phyloP scores from a whole-genome alignment of 2,797 vertebrate species.

The Enteromius afrohamiltoni region DNA sequence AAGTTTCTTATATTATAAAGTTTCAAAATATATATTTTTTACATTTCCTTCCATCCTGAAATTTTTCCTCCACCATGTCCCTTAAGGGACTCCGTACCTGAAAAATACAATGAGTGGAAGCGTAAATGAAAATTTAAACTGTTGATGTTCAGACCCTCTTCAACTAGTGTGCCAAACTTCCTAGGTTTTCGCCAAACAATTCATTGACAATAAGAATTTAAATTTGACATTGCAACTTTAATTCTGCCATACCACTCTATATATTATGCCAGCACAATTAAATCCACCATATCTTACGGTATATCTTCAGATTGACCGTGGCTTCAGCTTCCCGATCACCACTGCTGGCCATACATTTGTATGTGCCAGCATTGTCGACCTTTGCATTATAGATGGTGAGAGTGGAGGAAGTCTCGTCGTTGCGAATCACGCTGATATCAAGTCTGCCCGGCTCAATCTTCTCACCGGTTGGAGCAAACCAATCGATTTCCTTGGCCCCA shows the following conservation, averaged over 20 bases:
- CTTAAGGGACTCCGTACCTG: too few relatives aligned
- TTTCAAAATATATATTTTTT: too few relatives aligned
- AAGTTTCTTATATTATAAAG: too few relatives aligned
- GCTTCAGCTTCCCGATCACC: slow-evolving; percentile 88
- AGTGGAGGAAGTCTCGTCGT: slow-evolving; percentile 90
- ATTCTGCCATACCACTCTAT: not conserved
- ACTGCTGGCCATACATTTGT: slow-evolving; percentile 89
- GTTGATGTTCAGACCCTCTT: not conserved
- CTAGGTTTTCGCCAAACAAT: not conserved
- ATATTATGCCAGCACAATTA: not conserved
- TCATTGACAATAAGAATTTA: not conserved
- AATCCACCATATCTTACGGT: slow-evolving; percentile 82
- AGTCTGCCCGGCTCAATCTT: slow-evolving; percentile 87
- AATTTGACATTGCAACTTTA: not conserved
- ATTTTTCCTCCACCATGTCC: too few relatives aligned
- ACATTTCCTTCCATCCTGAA: too few relatives aligned
- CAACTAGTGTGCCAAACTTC: not conserved
- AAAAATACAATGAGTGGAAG: too few relatives aligned
- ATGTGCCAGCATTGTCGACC: slow-evolving; percentile 90
- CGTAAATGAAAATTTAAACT: too few relatives aligned
- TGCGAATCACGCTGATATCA: slow-evolving; percentile 88
- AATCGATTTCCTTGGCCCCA: slow-evolving; percentile 90
- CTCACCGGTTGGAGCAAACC: slow-evolving; percentile 92
- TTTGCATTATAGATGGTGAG: slow-evolving; percentile 95
- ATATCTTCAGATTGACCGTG: slow-evolving; percentile 95